Evolutionary conservation across 2,888 invertebrate species (phyloP), one percentile per base, ranked within the genome.

Genomic region (Aphrophora alni): DNA sequence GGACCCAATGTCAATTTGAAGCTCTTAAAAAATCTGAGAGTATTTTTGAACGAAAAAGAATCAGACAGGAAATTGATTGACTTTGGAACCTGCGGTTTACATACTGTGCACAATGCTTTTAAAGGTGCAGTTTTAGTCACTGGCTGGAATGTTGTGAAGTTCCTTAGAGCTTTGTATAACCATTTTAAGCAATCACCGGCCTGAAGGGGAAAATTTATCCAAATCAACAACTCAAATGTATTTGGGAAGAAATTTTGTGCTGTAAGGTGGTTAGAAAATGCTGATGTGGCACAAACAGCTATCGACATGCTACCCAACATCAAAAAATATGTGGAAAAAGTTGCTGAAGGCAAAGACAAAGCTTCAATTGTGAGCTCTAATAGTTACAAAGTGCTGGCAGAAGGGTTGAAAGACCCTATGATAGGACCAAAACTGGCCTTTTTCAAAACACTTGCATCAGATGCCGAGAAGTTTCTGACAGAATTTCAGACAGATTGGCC

Each of bases 401-500:
- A 75, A 14, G n/a, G 75, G 14, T 21, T 75, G 44, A 75, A 75
- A 24, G 75, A 75, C 7, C 44, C 21, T n/a, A 24, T 38, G 10
- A 10, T 75, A 2, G 75, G 75, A 38, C 75, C 75, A 38, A 75
- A 75, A 33, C n/a, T 75, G 33, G 75, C 38, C 2, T 38, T 75
- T 71, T 75, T 75, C 25, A 75, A 38, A 14, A 75, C 75, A 2
- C 8, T 75, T 12, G 75, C 75, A 7, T 17, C 38, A 24, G 75
- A 38, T 8, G 24, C 44, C 1, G 75, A 75, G 25, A 38, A 24
- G 5, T 75, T 75, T 44, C 25, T 75, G 1, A 75, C 4, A 26
- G 75, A 75, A n/a, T 75, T 75, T 24, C 75, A 75, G 75, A 75
- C 75, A n/a, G 44, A 75, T 14, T 75, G 75, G 75, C 75, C 44